Conservation (phyloP, 2,113 vertebrate species). For the Semnornis frantzii region DNA sequence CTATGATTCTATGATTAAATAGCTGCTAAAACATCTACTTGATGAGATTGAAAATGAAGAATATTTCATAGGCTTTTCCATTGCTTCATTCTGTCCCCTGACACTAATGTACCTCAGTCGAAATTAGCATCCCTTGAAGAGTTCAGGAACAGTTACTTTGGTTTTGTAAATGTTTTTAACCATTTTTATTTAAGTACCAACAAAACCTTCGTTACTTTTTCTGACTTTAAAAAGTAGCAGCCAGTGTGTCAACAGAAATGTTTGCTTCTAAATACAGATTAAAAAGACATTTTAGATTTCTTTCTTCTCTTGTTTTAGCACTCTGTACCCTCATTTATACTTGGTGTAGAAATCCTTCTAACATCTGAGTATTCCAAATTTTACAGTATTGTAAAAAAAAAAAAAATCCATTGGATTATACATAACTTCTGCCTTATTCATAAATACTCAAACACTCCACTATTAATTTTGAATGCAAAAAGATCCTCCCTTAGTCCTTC, state of each 20-base stretch:
- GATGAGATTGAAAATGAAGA: neutral
- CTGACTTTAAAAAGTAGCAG: neutral
- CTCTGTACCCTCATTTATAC: neutral
- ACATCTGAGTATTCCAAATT: neutral
- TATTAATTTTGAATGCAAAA: neutral
- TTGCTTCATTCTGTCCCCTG: neutral
- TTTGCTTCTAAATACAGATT: neutral
- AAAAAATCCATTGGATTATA: neutral
- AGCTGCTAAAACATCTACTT: neutral
- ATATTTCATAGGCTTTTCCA: neutral
- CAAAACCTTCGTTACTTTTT: neutral
- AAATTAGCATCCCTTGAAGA: neutral
- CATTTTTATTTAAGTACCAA: rapidly evolving
- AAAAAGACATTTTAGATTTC: neutral
- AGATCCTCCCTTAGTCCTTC: neutral
- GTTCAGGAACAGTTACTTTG: neutral
- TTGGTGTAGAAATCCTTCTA: neutral
- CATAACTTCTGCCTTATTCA: neutral
- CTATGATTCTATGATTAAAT: neutral
- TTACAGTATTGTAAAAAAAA: neutral
- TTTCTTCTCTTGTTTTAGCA: neutral
- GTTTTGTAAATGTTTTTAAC: neutral
- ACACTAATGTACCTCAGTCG: neutral
- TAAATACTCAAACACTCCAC: neutral
- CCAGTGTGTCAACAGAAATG: neutral